Conservation (phyloP, 2,797 vertebrate genomes). For the Tympanoctomys barrerae region DNA sequence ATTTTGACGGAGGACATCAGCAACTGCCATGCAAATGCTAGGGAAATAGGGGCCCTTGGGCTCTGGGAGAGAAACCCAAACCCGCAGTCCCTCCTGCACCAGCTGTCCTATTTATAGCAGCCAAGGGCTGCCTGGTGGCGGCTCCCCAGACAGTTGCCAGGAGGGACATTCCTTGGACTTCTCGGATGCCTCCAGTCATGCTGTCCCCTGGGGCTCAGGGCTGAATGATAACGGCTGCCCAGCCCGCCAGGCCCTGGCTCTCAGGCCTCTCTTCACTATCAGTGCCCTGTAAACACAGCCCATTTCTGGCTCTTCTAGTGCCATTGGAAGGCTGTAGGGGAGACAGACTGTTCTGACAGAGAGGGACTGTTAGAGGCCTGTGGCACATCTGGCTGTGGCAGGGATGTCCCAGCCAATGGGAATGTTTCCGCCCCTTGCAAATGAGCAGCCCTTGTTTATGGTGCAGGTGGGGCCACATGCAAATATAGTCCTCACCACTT, state of each 20-base stretch:
- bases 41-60: background rate
- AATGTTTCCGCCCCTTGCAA: background rate
- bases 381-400: background rate
- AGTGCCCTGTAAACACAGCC: background rate
- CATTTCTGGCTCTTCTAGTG: background rate
- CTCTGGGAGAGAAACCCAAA: background rate
- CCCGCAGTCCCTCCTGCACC: background rate
- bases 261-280: background rate
- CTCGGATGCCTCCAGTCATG: background rate
- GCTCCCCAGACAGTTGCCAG: background rate
- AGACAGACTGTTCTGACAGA: background rate
- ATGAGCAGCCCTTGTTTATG: background rate
- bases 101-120: background rate
- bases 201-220: background rate
- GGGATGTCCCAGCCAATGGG: background rate
- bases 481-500: background rate
- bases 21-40: slow-evolving; percentile 6
- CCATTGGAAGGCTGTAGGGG: background rate
- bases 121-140: background rate
- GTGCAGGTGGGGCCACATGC: background rate
- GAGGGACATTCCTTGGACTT: slow-evolving; percentile 14
- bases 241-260: background rate
- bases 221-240: background rate
- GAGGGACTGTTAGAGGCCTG: accelerated
- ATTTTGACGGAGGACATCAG: slow-evolving; percentile 28